Evolutionary conservation across 2,113 vertebrate species (phyloP).

Genomic region (Vimba vimba): DNA sequence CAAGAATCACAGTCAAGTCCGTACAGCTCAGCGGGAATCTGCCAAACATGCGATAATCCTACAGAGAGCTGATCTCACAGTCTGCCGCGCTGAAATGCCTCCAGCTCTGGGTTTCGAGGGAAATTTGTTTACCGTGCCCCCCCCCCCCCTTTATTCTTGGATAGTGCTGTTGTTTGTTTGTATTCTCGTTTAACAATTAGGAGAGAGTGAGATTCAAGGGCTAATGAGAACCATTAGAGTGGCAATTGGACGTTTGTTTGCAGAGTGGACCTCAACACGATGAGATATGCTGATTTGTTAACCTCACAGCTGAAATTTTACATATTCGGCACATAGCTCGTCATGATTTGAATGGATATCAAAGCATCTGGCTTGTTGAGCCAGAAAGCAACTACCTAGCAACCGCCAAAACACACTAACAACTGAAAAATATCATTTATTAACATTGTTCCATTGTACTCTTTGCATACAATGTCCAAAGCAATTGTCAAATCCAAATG

Average conservation of each 20-base stretch:
- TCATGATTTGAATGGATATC: background rate
- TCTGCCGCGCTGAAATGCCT: conserved; percentile 46
- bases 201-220: background rate
- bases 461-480: background rate
- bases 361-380: background rate
- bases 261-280: background rate
- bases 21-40: conserved; percentile 17
- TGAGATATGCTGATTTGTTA: background rate
- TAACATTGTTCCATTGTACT: background rate
- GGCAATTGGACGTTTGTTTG: background rate
- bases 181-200: conserved; percentile 33
- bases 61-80: conserved; percentile 9
- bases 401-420: background rate
- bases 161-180: conserved; percentile 45
- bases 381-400: background rate
- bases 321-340: background rate
- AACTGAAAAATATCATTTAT: background rate
- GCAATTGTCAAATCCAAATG: background rate
- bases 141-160: background rate
- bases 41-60: conserved; percentile 37
- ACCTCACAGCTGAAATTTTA: background rate
- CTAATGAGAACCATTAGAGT: conserved; percentile 23
- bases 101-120: conserved; percentile 27
- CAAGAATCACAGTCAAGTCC: conserved; percentile 9
- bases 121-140: background rate